These are phyloP conservation scores for Apodemia duryi DNA, from an alignment of 2,888 invertebrate species.

Conservation along the genomic window DNA sequence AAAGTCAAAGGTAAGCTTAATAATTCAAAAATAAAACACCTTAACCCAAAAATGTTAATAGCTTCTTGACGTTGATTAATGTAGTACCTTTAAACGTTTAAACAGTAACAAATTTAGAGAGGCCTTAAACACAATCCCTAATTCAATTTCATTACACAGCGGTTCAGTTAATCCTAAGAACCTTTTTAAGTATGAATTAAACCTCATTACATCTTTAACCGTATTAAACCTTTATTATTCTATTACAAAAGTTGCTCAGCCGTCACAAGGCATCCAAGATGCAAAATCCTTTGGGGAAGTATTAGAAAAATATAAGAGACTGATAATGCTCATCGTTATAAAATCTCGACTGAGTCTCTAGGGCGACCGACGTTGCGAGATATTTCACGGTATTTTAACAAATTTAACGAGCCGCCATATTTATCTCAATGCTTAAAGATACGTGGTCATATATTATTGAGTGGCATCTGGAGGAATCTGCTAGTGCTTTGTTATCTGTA, in stretches of 20 bases:
- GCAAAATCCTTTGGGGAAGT: slow-evolving; percentile 61
- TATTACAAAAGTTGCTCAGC: slow-evolving; percentile 50
- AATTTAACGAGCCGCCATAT: slow-evolving; percentile 74
- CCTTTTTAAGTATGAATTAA: slow-evolving; percentile 35
- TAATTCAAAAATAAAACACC: slow-evolving; percentile 17
- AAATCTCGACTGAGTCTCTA: slow-evolving; percentile 45
- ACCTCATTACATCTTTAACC: slow-evolving; percentile 33
- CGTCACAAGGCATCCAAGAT: slow-evolving; percentile 48
- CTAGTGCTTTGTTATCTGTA: slow-evolving; percentile 4
- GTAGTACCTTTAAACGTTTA: slow-evolving; percentile 31
- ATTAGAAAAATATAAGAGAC: slow-evolving; percentile 68
- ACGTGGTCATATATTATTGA: slow-evolving; percentile 49
- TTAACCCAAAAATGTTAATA: slow-evolving; percentile 27
- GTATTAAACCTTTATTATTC: slow-evolving; percentile 46
- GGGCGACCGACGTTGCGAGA: slow-evolving; percentile 67
- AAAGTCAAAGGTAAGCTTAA: background rate
- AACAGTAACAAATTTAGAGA: slow-evolving; percentile 32
- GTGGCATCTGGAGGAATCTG: slow-evolving; percentile 23
- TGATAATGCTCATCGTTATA: slow-evolving; percentile 51
- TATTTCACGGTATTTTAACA: slow-evolving; percentile 79
- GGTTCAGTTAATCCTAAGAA: slow-evolving; percentile 33
- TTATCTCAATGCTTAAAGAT: slow-evolving; percentile 62
- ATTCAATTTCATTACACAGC: slow-evolving; percentile 35
- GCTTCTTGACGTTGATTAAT: slow-evolving; percentile 30
- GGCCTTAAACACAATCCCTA: slow-evolving; percentile 31